These are phyloP conservation scores for Drosophila leontia DNA, from an alignment of 1,140 invertebrate genomes.

Conservation along the genomic window DNA sequence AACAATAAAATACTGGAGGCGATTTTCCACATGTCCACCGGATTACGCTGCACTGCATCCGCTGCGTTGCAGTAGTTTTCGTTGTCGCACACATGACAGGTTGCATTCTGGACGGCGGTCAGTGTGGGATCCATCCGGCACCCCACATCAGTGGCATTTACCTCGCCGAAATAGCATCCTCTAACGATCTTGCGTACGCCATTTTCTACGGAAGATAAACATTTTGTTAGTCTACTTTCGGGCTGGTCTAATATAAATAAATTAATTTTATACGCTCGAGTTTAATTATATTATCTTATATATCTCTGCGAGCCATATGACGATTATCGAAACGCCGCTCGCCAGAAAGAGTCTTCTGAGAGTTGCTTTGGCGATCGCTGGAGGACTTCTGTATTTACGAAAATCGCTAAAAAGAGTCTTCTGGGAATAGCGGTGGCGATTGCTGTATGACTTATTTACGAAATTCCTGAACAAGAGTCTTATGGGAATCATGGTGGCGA, in stretches of 20 bases:
- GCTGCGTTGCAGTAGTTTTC: constrained; percentile 73
- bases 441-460: too few relatives aligned
- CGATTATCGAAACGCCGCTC: too few relatives aligned
- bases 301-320: too few relatives aligned
- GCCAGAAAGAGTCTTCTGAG: too few relatives aligned
- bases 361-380: too few relatives aligned
- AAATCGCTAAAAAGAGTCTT: too few relatives aligned
- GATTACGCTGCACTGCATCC: background rate
- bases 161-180: constrained; percentile 77
- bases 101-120: constrained; percentile 58
- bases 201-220: constrained; percentile 54
- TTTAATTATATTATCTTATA: constrained; percentile 23
- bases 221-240: constrained; percentile 60
- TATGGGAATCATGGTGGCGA: too few relatives aligned
- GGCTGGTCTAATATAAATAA: constrained; percentile 28
- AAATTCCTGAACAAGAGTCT: too few relatives aligned
- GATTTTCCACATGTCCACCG: constrained; percentile 37
- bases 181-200: constrained; percentile 67
- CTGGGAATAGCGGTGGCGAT: too few relatives aligned
- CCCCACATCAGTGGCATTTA: constrained; percentile 70
- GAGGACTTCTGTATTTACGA: too few relatives aligned
- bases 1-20: constrained; percentile 37
- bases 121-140: constrained; percentile 74
- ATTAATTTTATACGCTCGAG: background rate
- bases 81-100: constrained; percentile 73